Evolutionary conservation across 2,797 vertebrate genomes (phyloP).

Genomic region (Buphagus erythrorhynchus): DNA sequence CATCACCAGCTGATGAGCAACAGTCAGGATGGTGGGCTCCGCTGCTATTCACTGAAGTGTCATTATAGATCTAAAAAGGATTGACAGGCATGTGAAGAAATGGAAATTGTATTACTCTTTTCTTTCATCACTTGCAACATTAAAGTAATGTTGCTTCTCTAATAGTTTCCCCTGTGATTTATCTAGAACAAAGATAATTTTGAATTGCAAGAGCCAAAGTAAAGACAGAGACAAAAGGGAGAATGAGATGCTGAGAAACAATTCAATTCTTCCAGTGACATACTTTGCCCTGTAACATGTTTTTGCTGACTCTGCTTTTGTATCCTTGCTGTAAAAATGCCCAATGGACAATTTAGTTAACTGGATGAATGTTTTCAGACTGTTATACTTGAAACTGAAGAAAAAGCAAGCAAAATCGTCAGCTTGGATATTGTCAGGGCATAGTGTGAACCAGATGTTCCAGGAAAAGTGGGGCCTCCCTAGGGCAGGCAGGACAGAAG

Average conservation of each 20-base stretch:
- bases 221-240: not conserved
- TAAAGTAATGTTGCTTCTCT: not conserved
- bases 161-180: not conserved
- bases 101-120: not conserved
- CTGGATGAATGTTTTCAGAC: not conserved
- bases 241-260: not conserved
- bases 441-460: not conserved
- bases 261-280: not conserved
- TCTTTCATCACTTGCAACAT: not conserved
- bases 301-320: not conserved
- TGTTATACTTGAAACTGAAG: not conserved
- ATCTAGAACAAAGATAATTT: not conserved
- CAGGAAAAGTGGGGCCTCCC: not conserved
- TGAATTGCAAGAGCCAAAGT: not conserved
- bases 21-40: not conserved
- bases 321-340: not conserved
- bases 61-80: not conserved
- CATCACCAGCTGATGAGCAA: not conserved
- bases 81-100: not conserved
- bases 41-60: not conserved
- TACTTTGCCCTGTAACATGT: not conserved
- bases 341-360: not conserved
- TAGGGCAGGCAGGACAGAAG: not conserved
- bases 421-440: not conserved
- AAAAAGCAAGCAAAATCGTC: not conserved